These are phyloP conservation scores for Vanessa cardui DNA, from an alignment of 2,888 invertebrate species.

Conservation along the genomic window DNA sequence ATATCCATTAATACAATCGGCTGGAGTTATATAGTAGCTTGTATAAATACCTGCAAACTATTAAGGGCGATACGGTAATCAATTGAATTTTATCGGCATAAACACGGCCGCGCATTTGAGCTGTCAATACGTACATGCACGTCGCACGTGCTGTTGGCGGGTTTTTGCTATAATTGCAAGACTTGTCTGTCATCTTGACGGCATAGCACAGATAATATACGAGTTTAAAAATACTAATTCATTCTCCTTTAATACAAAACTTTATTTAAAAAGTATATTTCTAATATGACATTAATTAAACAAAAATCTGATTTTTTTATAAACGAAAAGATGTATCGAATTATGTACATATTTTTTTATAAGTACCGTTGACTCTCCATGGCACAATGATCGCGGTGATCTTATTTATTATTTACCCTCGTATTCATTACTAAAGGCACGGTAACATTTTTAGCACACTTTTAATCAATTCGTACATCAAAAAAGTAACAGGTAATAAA, in stretches of 20 bases:
- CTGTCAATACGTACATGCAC: conserved; percentile 25
- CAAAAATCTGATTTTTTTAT: no score
- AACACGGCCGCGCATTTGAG: conserved; percentile 10
- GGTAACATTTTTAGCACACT: no score
- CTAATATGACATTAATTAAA: no score
- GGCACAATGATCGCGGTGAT: no score
- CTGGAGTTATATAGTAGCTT: not conserved
- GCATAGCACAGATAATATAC: conserved; percentile 19
- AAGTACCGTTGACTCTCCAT: no score
- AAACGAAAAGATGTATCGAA: no score
- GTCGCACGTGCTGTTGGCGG: conserved; percentile 20
- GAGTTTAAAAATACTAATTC: not conserved
- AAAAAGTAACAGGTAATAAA: not conserved
- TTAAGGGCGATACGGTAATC: not conserved
- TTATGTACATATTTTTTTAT: no score
- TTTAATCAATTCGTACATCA: not conserved
- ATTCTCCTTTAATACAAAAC: not conserved
- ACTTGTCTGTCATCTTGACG: conserved; percentile 25
- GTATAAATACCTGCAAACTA: not conserved
- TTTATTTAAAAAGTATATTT: not conserved
- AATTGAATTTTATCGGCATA: conserved; percentile 9
- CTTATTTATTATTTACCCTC: no score
- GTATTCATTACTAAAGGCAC: no score
- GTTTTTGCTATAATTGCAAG: conserved; percentile 32
- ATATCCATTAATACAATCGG: no score